Evolutionary conservation across 2,113 vertebrate genomes (phyloP).

Genomic region (Pedionomus torquatus): DNA sequence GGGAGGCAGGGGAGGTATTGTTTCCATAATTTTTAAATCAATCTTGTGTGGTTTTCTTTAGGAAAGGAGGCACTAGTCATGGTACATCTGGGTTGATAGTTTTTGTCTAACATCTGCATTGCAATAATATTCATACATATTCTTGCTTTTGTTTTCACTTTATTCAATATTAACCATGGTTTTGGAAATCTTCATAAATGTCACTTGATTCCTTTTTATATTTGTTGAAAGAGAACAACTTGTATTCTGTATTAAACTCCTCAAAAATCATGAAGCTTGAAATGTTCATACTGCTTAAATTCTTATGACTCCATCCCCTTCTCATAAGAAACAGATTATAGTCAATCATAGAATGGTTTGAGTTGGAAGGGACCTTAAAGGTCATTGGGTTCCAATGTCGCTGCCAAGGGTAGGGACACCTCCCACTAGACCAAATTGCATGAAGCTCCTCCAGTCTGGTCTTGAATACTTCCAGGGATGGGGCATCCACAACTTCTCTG

Average conservation of each 20-base stretch:
- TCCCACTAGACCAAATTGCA: too few relatives aligned
- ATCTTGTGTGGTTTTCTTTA: not conserved
- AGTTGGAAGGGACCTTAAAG: too few relatives aligned
- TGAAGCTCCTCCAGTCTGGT: too few relatives aligned
- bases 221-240: not conserved
- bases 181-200: not conserved
- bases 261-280: not conserved
- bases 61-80: not conserved
- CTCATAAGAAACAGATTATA: not conserved
- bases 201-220: not conserved
- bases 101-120: not conserved
- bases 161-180: not conserved
- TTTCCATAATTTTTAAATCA: not conserved
- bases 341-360: not conserved
- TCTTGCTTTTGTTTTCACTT: not conserved
- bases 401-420: too few relatives aligned
- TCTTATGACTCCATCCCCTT: not conserved
- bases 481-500: too few relatives aligned
- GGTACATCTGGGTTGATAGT: not conserved
- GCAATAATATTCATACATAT: not conserved
- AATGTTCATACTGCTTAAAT: not conserved
- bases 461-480: too few relatives aligned
- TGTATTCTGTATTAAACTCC: not conserved
- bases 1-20: not conserved
- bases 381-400: too few relatives aligned